Evolutionary conservation across 2,888 invertebrate species (phyloP), one percentile per base, ranked within the genome.

Genomic region (Coelopa pilipes): DNA sequence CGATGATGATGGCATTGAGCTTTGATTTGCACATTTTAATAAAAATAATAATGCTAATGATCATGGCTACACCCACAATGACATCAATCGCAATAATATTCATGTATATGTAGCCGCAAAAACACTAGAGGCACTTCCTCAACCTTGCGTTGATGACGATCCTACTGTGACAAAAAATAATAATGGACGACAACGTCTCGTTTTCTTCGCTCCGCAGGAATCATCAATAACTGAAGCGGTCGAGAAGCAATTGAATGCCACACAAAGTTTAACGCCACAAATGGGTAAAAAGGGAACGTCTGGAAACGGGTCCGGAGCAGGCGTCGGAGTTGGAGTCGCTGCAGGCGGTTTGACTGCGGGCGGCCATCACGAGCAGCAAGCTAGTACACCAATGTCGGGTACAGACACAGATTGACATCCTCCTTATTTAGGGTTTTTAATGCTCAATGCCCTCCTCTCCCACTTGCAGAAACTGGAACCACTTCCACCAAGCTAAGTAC

Each of bases 201-300:
- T 83, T 84, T 85, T 85, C 84, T 85, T 83, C 85, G 85, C 84
- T 84, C 83, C 82, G 82, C 82, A 88, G 88, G 86, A 89, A 88
- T 83, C 88, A 87, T 85, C 89, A 85, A 86, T 87, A 84, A 87
- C 87, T 83, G 80, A 91, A 96, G 97, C 97, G 89, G 97, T 97
- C 81, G 97, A 97, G 90, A 96, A 96, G 88, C 96, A 97, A 88
- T 90, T 97, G 80, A 96, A 95, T 88, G 92, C 92, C 24, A 82
- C 82, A 49, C 89, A 82, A 79, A 85, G 84, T 72, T 82, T 87
- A 81, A 88, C 88, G 78, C 88, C 88, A 49, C 87, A 88, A 83
- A 88, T 88, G 88, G 84, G 84, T 69, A 88, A 88, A 82, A 88
- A 88, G 83, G 81, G 83, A 74, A 75, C 83, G 78, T 77, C 67